These are phyloP conservation scores for Acanthochromis polyacanthus DNA, from an alignment of 2,113 vertebrate species.

Conservation along the genomic window DNA sequence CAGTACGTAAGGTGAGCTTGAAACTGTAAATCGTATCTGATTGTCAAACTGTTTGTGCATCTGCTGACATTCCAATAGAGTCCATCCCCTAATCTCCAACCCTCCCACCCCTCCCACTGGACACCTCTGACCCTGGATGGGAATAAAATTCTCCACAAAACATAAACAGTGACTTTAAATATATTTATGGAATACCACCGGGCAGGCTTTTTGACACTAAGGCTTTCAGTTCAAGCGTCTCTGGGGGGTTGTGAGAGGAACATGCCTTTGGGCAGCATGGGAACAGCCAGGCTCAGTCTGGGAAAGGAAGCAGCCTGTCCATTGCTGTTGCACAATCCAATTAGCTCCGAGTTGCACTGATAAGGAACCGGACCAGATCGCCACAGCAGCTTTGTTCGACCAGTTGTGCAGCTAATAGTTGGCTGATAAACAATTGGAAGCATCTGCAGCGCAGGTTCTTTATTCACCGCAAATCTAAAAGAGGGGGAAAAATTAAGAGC, in stretches of 20 bases:
- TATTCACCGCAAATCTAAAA: conserved; percentile 2
- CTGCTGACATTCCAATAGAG: neutral
- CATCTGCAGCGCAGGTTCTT: conserved; percentile 20
- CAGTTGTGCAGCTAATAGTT: conserved; percentile 25
- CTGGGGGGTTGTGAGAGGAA: conserved; percentile 22
- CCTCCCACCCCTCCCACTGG: too few relatives aligned
- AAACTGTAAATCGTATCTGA: neutral
- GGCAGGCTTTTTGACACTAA: conserved; percentile 31
- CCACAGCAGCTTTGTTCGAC: conserved; percentile 41
- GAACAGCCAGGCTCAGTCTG: conserved; percentile 69
- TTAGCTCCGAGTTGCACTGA: conserved; percentile 66
- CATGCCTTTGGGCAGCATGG: conserved; percentile 54
- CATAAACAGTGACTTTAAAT: neutral
- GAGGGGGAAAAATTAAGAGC: neutral
- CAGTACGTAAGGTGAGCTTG: neutral
- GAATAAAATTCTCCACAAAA: neutral
- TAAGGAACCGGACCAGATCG: conserved; percentile 62
- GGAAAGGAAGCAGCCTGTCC: conserved; percentile 83
- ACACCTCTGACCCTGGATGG: neutral
- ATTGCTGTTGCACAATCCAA: conserved; percentile 73
- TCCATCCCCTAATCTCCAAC: neutral
- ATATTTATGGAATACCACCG: neutral
- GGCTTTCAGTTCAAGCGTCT: conserved; percentile 42
- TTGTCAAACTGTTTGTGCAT: conserved; percentile 5
- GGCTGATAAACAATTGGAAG: conserved; percentile 7